phyloP scores from a whole-genome alignment of 2,113 vertebrate genomes.

The Oncorhynchus keta region DNA sequence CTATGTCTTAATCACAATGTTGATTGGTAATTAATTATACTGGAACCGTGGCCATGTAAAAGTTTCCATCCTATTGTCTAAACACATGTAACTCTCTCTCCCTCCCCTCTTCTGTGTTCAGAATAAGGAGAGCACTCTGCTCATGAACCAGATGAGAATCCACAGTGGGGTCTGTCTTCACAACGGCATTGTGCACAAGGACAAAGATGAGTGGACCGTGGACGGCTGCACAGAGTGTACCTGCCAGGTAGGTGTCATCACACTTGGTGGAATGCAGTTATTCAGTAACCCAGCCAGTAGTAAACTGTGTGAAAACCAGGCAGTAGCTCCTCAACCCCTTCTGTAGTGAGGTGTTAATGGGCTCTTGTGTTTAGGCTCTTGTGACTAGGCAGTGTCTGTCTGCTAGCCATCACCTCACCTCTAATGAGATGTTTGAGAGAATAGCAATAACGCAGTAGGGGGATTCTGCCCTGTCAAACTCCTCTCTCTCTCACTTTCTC shows the following conservation, averaged over 20 bases:
- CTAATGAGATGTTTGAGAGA: slow-evolving; percentile 6
- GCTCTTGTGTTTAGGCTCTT: slow-evolving; percentile 34
- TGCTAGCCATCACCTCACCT: slow-evolving; percentile 28
- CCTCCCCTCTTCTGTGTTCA: slow-evolving; percentile 50
- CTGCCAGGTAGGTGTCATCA: slow-evolving; percentile 83
- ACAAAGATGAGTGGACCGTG: slow-evolving; percentile 91
- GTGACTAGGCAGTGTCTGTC: slow-evolving; percentile 29
- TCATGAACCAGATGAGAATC: slow-evolving; percentile 71
- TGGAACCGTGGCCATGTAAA: slow-evolving; percentile 65
- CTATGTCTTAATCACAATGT: slow-evolving; percentile 63
- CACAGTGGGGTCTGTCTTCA: slow-evolving; percentile 81
- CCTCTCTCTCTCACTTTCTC: not conserved
- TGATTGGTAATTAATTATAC: slow-evolving; percentile 59
- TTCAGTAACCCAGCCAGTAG: slow-evolving; percentile 10
- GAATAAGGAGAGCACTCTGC: slow-evolving; percentile 76
- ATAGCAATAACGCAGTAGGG: slow-evolving; percentile 36
- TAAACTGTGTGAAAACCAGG: slow-evolving; percentile 4
- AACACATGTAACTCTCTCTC: slow-evolving; percentile 16
- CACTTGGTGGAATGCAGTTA: slow-evolving; percentile 34
- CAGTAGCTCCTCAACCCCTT: slow-evolving; percentile 19
- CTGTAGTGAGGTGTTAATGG: slow-evolving; percentile 40
- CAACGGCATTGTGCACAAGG: slow-evolving; percentile 83
- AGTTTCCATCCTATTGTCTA: slow-evolving; percentile 55
- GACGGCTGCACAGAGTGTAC: slow-evolving; percentile 95
- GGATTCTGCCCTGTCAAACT: slow-evolving; percentile 11